phyloP scores from a whole-genome alignment of 2,113 vertebrate genomes.

The Sturnus vulgaris region DNA sequence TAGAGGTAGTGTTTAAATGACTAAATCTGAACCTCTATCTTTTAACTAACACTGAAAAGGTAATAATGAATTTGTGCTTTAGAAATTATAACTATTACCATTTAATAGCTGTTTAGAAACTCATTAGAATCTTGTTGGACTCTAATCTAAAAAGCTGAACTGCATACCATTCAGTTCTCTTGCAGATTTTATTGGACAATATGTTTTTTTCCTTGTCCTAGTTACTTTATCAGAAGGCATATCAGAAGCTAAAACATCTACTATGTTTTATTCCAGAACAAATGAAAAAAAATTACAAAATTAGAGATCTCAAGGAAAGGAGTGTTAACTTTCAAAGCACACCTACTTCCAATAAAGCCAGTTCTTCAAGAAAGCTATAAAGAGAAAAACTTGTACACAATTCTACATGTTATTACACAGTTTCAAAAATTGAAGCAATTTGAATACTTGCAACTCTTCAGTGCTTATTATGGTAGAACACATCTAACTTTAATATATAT shows the following conservation, averaged over 20 bases:
- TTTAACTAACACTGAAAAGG: not conserved
- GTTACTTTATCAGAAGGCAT: not conserved
- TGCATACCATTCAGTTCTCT: not conserved
- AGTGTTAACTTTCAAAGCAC: not conserved
- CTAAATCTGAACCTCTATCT: not conserved
- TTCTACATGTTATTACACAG: not conserved
- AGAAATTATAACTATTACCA: not conserved
- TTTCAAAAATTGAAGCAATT: not conserved
- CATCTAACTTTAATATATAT: constrained; percentile 41
- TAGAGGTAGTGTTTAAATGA: not conserved
- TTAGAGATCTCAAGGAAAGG: not conserved
- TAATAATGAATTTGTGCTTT: not conserved
- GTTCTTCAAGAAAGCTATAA: not conserved
- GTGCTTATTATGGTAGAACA: not conserved
- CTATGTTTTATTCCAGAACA: not conserved
- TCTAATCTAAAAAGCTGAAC: not conserved
- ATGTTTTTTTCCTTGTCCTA: not conserved
- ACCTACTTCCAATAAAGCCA: not conserved
- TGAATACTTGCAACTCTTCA: constrained; percentile 4
- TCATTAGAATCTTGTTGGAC: not conserved
- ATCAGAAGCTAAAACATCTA: not conserved
- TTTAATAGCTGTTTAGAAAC: not conserved
- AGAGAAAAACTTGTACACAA: not conserved
- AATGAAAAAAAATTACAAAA: not conserved
- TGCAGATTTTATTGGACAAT: not conserved